A percentile compares a stretch with the other conserved stretches of the same genome.
Conservation (phyloP, 2,888 invertebrate species). For the Didymodactylos carnosus region DNA sequence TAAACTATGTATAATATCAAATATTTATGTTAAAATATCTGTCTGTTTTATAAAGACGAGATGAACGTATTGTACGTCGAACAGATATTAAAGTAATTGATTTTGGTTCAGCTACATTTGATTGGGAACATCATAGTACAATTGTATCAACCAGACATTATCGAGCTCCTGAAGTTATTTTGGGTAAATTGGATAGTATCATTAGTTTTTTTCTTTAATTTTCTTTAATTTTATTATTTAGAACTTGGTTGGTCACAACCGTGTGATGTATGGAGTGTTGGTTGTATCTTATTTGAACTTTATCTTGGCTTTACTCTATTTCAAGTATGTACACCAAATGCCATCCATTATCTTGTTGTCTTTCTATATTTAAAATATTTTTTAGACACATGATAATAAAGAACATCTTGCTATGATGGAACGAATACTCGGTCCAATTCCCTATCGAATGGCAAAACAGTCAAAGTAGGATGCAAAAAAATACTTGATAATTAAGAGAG, state of each 20-base stretch:
- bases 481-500: no score
- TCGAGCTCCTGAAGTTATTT: constrained; percentile 92
- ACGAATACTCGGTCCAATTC: constrained; percentile 81
- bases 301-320: constrained; percentile 92
- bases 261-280: constrained; percentile 98
- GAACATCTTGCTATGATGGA: constrained; percentile 99
- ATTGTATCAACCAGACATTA: constrained; percentile 97
- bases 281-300: constrained; percentile 95
- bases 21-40: no score
- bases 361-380: no score
- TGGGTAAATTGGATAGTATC: no score
- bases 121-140: constrained; percentile 97
- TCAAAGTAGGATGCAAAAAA: no score
- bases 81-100: constrained; percentile 90
- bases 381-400: constrained; percentile 87
- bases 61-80: constrained; percentile 60
- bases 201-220: no score
- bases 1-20: background rate
- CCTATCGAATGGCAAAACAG: constrained; percentile 51
- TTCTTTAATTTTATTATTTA: no score
- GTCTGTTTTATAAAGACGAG: constrained; percentile 54
- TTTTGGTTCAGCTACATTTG: constrained; percentile 98
- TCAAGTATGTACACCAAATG: constrained; percentile 43
- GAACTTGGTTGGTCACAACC: constrained; percentile 97
- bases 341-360: background rate